These are phyloP conservation scores for Drosophila sproati DNA, from an alignment of 1,140 invertebrate species.

Conservation along the genomic window DNA sequence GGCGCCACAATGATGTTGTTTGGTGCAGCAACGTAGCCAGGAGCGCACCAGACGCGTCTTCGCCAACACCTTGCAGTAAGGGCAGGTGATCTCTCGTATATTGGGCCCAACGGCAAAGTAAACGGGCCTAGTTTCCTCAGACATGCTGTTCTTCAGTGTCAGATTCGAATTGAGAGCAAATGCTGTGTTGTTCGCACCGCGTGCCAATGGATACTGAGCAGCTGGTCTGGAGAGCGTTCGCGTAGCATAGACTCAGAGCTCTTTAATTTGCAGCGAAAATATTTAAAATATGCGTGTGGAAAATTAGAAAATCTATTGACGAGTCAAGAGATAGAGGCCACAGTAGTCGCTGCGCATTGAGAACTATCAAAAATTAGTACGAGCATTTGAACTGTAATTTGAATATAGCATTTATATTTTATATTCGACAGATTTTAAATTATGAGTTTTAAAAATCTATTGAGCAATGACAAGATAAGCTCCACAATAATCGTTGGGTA, in stretches of 20 bases:
- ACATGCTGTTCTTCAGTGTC: conserved; percentile 27
- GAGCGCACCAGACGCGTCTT: conserved; percentile 66
- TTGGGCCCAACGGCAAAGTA: conserved; percentile 83
- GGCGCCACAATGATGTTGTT: conserved; percentile 73
- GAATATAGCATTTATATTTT: no score
- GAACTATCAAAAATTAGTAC: neutral
- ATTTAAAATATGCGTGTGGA: neutral
- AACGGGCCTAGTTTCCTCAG: conserved; percentile 53
- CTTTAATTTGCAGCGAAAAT: neutral
- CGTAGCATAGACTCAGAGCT: neutral
- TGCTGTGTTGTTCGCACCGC: conserved; percentile 20
- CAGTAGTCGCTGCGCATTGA: neutral
- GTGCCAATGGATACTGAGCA: conserved; percentile 50
- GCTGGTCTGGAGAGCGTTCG: conserved; percentile 2
- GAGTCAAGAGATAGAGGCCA: neutral
- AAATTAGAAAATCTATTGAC: neutral
- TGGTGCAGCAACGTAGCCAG: conserved; percentile 62
- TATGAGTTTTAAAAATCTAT: no score
- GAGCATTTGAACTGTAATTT: no score
- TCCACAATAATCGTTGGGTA: no score
- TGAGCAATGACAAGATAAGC: no score
- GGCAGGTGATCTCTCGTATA: conserved; percentile 77
- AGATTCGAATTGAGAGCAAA: neutral
- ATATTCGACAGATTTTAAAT: no score
- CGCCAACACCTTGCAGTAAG: conserved; percentile 64